Base-by-base conservation (phyloP, 37 sponge, comb jelly and placozoan species). In the Theonella swinhoei region DNA sequence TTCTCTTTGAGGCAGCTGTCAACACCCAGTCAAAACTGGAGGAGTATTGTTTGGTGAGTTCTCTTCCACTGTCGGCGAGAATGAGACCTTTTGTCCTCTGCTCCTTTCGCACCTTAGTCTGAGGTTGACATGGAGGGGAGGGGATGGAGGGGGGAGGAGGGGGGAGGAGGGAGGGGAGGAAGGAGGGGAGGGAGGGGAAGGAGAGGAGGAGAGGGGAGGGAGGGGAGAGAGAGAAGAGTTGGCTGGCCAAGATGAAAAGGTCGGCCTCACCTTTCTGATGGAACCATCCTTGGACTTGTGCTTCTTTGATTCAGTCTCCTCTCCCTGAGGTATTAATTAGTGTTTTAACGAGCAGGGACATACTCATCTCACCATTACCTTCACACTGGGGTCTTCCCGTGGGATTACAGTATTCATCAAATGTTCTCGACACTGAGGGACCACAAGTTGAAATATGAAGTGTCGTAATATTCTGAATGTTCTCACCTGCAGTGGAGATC, bases 371-470 rank as follows among this genome's bases (percentile, higher is more conserved):
- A 17, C 7, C 54, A 47, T 39, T 64, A 85, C 82, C 64, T 64
- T 77, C 2, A 83, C 72, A 30, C 73, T 75, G 30, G 43, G 76
- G 8, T 90, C 96, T 73, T 95, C 96, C 23, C 94, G 66, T 28
- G 90, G 96, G 63, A 87, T 85, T 9, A 95, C 72, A 17, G 75
- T 68, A 42, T 85, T 88, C 70, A 95, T 83, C 65, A 86, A 83
- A 61, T 78, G 90, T 11, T 95, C 96, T 20, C 91, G 83, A 47
- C 96, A 95, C 96, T 95, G 76, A 29, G n/a, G n/a, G n/a, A n/a
- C n/a, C n/a, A n/a, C n/a, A 71, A 62, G 54, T 59, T 61, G 32
- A 33, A 76, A 14, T 17, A 14, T 17, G 14, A 47, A 7, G 14
- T 14, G 54, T 47, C 54, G 14, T 17, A 47, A 47, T 17, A 47